These are phyloP conservation scores for Acrobasis suavella DNA, from an alignment of 2,888 invertebrate genomes.

Conservation along the genomic window DNA sequence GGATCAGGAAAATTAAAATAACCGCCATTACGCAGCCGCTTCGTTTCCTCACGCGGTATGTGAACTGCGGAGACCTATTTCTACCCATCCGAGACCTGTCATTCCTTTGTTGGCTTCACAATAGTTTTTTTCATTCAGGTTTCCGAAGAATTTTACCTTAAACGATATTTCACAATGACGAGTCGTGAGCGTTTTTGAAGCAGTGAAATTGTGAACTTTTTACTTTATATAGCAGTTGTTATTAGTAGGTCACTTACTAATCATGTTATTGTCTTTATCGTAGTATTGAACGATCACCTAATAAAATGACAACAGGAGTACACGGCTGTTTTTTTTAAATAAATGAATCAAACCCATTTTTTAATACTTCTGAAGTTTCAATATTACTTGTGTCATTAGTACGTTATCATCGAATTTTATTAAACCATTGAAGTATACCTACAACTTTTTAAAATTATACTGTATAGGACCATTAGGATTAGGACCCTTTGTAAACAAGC, in stretches of 20 bases:
- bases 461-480: no score
- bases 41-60: slow-evolving; percentile 53
- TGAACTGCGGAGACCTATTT: slow-evolving; percentile 48
- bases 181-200: slow-evolving; percentile 23
- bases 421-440: no score
- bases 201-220: neutral
- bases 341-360: neutral
- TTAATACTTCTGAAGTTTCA: no score
- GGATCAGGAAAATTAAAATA: slow-evolving; percentile 22
- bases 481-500: no score
- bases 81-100: slow-evolving; percentile 52
- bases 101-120: slow-evolving; percentile 68
- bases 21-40: slow-evolving; percentile 33
- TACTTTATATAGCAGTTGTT: neutral
- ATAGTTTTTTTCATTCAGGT: slow-evolving; percentile 57
- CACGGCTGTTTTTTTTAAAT: neutral
- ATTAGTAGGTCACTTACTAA: neutral
- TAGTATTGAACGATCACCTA: no score
- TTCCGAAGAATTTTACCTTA: slow-evolving; percentile 50
- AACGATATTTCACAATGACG: slow-evolving; percentile 38
- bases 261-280: no score
- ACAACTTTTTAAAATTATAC: no score
- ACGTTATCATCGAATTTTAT: no score
- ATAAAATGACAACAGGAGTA: no score
- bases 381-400: no score